A percentile compares a stretch with the other conserved stretches of the same genome.
phyloP scores from a whole-genome alignment of 1,140 invertebrate species.

The Venturia canescens region DNA sequence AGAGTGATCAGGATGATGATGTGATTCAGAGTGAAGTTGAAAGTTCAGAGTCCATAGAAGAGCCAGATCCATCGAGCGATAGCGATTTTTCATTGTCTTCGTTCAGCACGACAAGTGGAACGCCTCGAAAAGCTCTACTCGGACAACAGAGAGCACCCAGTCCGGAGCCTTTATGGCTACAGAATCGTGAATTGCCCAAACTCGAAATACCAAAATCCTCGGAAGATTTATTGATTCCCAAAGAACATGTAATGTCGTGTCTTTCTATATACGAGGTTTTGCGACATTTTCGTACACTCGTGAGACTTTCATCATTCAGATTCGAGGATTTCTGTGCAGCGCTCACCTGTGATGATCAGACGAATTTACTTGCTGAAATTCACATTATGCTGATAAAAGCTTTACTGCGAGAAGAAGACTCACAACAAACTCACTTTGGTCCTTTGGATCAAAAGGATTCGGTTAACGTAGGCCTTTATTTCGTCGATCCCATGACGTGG shows the following conservation, averaged over 20 bases:
- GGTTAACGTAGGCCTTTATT: conserved; percentile 93
- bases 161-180: conserved; percentile 92
- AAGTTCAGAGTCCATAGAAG: conserved; percentile 81
- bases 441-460: conserved; percentile 97
- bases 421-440: conserved; percentile 96
- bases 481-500: conserved; percentile 97
- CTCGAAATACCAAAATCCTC: conserved; percentile 91
- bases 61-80: conserved; percentile 84
- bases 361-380: conserved; percentile 91
- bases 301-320: conserved; percentile 94
- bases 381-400: conserved; percentile 95
- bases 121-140: conserved; percentile 78
- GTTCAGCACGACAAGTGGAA: conserved; percentile 84
- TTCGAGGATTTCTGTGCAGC: conserved; percentile 98
- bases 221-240: conserved; percentile 91
- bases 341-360: conserved; percentile 94
- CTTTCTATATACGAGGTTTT: conserved; percentile 96
- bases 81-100: conserved; percentile 90
- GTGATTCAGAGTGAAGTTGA: conserved; percentile 81
- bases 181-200: conserved; percentile 86
- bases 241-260: conserved; percentile 87
- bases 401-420: conserved; percentile 95
- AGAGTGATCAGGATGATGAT: conserved; percentile 86
- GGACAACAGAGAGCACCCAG: conserved; percentile 82
- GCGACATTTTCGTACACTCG: conserved; percentile 91